Evolutionary conservation across 2,888 invertebrate species (phyloP).

Genomic region (Nomada fabriciana): DNA sequence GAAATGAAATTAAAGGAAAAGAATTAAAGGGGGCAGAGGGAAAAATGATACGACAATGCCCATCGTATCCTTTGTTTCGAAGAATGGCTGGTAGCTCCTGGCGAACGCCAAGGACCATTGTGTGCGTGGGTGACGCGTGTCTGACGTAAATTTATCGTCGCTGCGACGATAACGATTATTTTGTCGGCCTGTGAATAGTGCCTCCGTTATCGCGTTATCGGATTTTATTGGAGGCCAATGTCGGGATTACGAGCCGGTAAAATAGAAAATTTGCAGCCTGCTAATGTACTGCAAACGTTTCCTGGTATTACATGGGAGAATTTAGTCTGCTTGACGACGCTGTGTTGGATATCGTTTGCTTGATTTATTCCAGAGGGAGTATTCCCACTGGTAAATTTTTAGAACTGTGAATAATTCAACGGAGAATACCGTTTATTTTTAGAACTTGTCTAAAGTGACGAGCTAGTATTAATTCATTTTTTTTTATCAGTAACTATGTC

Average conservation of each 20-base stretch:
- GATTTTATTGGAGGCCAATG: conserved; percentile 33
- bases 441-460: too few relatives aligned
- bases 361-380: background rate
- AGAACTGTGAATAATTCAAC: too few relatives aligned
- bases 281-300: background rate
- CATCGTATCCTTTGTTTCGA: conserved; percentile 2
- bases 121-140: conserved; percentile 42
- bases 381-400: too few relatives aligned
- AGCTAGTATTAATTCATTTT: too few relatives aligned
- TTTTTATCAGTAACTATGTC: too few relatives aligned
- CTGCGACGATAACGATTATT: conserved; percentile 39
- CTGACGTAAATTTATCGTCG: conserved; percentile 49
- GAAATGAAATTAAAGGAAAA: conserved; percentile 13
- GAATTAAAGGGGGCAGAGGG: background rate
- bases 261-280: background rate
- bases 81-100: background rate
- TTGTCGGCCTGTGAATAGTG: background rate
- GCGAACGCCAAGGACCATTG: conserved; percentile 6
- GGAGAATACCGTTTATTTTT: too few relatives aligned
- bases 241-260: background rate
- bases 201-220: conserved; percentile 25
- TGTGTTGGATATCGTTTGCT: background rate
- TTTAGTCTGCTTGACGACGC: background rate
- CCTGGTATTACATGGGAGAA: background rate
- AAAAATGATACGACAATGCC: background rate